These are phyloP conservation scores for Cebus imitator DNA, from an alignment of 2,113 vertebrate species.

Conservation along the genomic window DNA sequence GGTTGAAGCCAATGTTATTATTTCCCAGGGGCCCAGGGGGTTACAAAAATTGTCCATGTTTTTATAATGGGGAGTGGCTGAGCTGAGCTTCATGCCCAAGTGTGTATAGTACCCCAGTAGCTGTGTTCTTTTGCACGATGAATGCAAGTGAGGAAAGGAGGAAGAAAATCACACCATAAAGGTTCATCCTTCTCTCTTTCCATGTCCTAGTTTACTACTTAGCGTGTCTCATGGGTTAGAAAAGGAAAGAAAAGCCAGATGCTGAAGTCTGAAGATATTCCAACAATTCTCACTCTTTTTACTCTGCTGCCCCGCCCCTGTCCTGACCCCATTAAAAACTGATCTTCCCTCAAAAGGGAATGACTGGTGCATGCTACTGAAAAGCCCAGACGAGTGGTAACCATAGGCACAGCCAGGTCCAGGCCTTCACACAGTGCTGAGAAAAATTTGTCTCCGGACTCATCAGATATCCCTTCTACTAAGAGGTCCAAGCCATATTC, in stretches of 20 bases:
- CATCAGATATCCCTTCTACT: background rate
- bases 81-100: background rate
- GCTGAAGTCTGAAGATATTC: background rate
- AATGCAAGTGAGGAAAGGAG: background rate
- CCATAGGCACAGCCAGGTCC: background rate
- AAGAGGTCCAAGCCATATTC: background rate
- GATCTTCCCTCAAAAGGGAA: too few relatives aligned
- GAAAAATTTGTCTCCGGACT: background rate
- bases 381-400: background rate
- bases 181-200: background rate
- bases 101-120: too few relatives aligned
- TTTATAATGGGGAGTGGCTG: background rate
- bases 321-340: too few relatives aligned
- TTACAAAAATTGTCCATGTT: background rate
- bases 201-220: background rate
- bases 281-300: background rate
- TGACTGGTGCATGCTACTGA: accelerated
- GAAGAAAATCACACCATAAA: background rate
- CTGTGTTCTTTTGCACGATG: background rate
- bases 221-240: background rate
- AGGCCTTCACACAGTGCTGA: background rate
- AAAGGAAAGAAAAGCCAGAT: background rate
- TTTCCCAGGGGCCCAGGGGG: too few relatives aligned
- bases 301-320: background rate
- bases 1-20: too few relatives aligned